Base-by-base conservation (phyloP, 2,888 invertebrate species). In the Carterocephalus palaemon region DNA sequence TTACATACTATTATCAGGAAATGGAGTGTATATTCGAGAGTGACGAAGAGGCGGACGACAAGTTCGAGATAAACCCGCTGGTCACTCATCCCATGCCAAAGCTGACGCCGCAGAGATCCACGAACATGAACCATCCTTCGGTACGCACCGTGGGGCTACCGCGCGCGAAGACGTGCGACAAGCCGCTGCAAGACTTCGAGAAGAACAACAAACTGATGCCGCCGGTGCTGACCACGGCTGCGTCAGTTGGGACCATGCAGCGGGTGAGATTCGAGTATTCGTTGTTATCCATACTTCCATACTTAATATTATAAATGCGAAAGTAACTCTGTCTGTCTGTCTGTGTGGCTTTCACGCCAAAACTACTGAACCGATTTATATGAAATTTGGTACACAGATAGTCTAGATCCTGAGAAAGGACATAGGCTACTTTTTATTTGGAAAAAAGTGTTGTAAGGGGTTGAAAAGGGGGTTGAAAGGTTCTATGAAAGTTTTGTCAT, bases 21-120 rank as follows among this genome's bases (percentile, higher is more conserved):
- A 91, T 92, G 89, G 91, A 91, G 63, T 90, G 91, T 29, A 92
- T 92, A 53, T 83, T 89, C 57, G 92, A 92, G 60, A 89, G 89
- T 46, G 90, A 90, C 38, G 90, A 90, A 62, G 91, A 91, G 54
- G 78, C 64, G 1, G 90, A 90, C 32, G 89, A 90, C 47, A 89
- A 89, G 39, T 82, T 88, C 40, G 88, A 87, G 60, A 82, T 75
- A 16, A 84, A 86, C 39, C 83, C 87, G 0, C 59, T 87, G 4
- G 83, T 87, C 19, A 67, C 66, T 3, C 74, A 73, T 47, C 71
- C 70, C 12, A 60, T 76, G 66, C 71, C 76, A 10, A 84, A 85
- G 58, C 57, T 83, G 20, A 74, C 73, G 2, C 65, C 78, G 1
- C 83, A 85, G 55, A 62, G 81, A 0, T 80, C 84, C 1, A 64